phyloP scores from a whole-genome alignment of 2,113 vertebrate species.

The Pteropus alecto region DNA sequence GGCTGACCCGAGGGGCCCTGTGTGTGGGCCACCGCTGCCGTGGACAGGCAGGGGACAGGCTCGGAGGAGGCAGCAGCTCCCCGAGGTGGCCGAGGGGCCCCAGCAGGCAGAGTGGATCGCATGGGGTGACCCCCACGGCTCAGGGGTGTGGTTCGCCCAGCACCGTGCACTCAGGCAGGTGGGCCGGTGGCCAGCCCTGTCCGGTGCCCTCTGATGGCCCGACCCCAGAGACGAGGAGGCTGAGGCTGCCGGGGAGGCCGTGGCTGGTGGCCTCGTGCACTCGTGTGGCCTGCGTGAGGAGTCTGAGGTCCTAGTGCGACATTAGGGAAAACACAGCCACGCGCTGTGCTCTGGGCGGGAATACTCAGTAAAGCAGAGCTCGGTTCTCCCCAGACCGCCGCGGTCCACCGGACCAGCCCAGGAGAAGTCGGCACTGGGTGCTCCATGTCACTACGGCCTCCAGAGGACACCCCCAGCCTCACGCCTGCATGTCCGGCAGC shows the following conservation, averaged over 20 bases:
- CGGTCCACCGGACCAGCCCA: background rate
- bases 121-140: background rate
- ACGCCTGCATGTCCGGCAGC: background rate
- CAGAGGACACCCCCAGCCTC: background rate
- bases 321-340: background rate
- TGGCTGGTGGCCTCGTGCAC: background rate
- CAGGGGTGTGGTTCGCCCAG: background rate
- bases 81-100: background rate
- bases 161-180: rapidly evolving
- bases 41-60: background rate
- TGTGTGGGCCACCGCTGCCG: background rate
- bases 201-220: rapidly evolving
- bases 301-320: background rate
- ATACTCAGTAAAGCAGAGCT: background rate
- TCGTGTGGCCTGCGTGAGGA: background rate
- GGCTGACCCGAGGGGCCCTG: background rate
- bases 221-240: background rate
- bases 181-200: background rate
- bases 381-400: background rate
- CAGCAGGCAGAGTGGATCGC: background rate
- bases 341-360: background rate
- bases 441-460: background rate
- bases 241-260: background rate
- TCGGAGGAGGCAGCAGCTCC: background rate
- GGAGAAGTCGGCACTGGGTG: no score